Evolutionary conservation across 2,113 vertebrate species (phyloP).

Genomic region (Pleuronectes platessa): DNA sequence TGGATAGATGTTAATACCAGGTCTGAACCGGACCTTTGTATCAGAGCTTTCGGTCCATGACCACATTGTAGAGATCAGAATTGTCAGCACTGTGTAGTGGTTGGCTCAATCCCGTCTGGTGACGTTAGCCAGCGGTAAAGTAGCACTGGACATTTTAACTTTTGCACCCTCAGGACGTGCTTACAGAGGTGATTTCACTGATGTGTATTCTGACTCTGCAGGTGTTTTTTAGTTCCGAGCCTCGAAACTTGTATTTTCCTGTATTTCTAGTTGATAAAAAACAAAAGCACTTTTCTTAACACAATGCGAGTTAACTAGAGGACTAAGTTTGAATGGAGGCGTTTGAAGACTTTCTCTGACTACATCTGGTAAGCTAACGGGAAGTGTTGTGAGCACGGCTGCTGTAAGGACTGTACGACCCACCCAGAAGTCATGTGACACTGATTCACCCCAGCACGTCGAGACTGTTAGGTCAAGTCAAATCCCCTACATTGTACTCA

Average conservation of each 20-base stretch:
- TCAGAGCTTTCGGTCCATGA: neutral
- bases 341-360: neutral
- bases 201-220: neutral
- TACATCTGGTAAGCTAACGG: neutral
- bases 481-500: slow-evolving; percentile 70
- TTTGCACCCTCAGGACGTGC: neutral
- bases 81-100: too few species aligned
- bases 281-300: too few species aligned
- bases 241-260: neutral
- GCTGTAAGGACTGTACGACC: neutral
- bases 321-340: neutral
- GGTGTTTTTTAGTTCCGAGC: neutral
- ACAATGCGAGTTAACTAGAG: neutral
- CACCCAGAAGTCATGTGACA: slow-evolving; percentile 36
- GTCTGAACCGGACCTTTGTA: neutral
- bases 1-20: too few species aligned
- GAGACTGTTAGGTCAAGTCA: slow-evolving; percentile 71
- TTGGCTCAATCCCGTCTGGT: neutral
- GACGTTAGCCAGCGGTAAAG: neutral
- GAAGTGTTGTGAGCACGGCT: neutral
- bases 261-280: too few species aligned
- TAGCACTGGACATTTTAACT: neutral
- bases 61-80: too few species aligned
- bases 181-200: neutral
- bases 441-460: slow-evolving; percentile 49